A percentile compares a stretch with the other conserved stretches of the same genome.
Conservation (phyloP, 2,888 invertebrate species). For the Elaeidobius kamerunicus region DNA sequence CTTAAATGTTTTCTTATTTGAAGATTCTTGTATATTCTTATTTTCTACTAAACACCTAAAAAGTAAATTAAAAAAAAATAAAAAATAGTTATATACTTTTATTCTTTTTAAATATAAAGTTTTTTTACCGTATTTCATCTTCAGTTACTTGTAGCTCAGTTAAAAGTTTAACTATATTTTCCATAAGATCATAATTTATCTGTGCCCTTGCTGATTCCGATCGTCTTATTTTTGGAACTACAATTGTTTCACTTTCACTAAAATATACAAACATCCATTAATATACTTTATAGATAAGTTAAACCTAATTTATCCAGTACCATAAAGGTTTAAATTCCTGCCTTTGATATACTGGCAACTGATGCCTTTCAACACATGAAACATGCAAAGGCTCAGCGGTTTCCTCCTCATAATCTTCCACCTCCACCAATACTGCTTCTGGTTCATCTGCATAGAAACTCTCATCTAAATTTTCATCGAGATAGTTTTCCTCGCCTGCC, state of each 20-base stretch:
- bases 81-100: too few relatives aligned
- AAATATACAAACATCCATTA: constrained; percentile 26
- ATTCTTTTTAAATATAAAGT: too few relatives aligned
- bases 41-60: constrained; percentile 24
- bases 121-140: constrained; percentile 41
- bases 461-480: constrained; percentile 33
- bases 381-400: constrained; percentile 71
- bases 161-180: constrained; percentile 50
- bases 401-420: constrained; percentile 77
- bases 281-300: background rate
- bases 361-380: constrained; percentile 64
- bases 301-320: constrained; percentile 40
- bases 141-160: constrained; percentile 50
- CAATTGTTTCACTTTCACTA: constrained; percentile 47
- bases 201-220: constrained; percentile 47
- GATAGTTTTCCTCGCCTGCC: constrained; percentile 36
- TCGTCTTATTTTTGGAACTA: constrained; percentile 45
- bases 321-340: constrained; percentile 60
- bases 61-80: too few relatives aligned
- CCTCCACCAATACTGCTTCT: constrained; percentile 75
- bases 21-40: constrained; percentile 18
- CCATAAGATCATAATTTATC: constrained; percentile 52
- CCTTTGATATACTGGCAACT: constrained; percentile 69
- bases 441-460: constrained; percentile 51
- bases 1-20: constrained; percentile 20